Base-by-base conservation (phyloP, 1,140 invertebrate species). In the Pseudomyrmex dendroicus region DNA sequence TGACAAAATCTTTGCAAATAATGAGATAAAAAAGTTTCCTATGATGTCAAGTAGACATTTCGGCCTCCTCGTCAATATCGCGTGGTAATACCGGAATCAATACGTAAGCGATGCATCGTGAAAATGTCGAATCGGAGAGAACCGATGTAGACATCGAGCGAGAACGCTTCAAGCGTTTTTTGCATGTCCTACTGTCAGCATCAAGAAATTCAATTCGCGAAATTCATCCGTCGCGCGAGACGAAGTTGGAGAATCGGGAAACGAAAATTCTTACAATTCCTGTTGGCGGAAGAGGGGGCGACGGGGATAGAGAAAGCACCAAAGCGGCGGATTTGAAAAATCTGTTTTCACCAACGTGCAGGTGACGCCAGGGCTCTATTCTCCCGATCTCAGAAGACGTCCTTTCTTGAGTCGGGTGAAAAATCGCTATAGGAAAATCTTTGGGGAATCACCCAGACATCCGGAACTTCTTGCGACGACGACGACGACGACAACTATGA, bases 241-340 rank as follows among this genome's bases (percentile, higher is more conserved):
- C 64, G 76, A 80, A 80, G 66, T 80, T 64, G 76, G 54, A 35
- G 35, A 66, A 54, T 78, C 76, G 76, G 35, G 35, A 35, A 80
- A 80, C 76, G 66, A 66, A 80, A 80, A 80, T 80, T 80, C 76
- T 80, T 80, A 80, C 76, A 80, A 80, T 80, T 80, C 76, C 52
- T 54, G 66, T 22, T 59, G 66, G 66, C 54, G 20, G 35, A 20
- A 64, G 35, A 8, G 12, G 9, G 15, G 13, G 62, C 4, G n/a
- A 20, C 25, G 62, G 35, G 13, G 44, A 20, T 15, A 48, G 50
- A 25, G 76, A 66, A 59, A 66, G 76, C 76, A 52, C 76, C 76
- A 80, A 80, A 80, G 76, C 76, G 76, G 52, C 76, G 76, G 76
- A 80, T 80, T 80, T 80, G 76, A 80, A 80, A 80, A 80, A 80